phyloP scores from a whole-genome alignment of 1,140 invertebrate genomes.

The Listronotus bonariensis region DNA sequence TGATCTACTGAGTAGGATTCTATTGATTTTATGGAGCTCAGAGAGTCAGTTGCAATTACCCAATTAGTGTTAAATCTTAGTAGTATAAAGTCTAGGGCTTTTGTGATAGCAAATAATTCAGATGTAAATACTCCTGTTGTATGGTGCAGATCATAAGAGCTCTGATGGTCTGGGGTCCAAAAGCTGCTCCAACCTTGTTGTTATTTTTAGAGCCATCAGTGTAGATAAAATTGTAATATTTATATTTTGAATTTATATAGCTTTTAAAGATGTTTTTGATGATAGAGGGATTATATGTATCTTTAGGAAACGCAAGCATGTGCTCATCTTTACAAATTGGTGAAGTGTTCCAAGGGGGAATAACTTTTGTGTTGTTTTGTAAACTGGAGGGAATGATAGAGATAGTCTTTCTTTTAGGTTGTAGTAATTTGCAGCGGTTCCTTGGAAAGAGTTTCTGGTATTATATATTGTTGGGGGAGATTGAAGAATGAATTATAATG shows the following conservation, averaged over 20 bases:
- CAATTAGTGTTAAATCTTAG: neutral
- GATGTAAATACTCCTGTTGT: conserved; percentile 2
- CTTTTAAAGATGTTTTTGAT: neutral
- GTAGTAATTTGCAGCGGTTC: too few species aligned
- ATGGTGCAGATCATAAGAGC: conserved; percentile 8
- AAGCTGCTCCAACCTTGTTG: conserved; percentile 10
- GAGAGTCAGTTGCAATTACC: conserved; percentile 11
- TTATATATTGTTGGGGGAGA: too few species aligned
- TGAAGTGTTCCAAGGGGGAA: too few species aligned
- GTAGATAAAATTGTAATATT: conserved; percentile 12
- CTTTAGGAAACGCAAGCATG: neutral
- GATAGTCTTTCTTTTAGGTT: too few species aligned
- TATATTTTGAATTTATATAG: conserved; percentile 9
- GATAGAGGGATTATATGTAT: neutral
- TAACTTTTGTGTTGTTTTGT: too few species aligned
- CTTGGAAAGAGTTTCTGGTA: too few species aligned
- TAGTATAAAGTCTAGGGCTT: conserved; percentile 7
- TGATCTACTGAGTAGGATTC: neutral
- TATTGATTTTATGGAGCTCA: neutral
- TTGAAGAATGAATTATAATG: conserved; percentile 1
- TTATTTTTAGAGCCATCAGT: conserved; percentile 25
- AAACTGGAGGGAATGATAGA: too few species aligned
- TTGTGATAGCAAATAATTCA: conserved; percentile 14
- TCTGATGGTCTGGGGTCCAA: neutral
- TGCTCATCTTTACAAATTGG: too few species aligned